A percentile compares a stretch with the other conserved stretches of the same genome.
phyloP scores from a whole-genome alignment of 2,797 vertebrate genomes.

The Intellagama lesueurii region DNA sequence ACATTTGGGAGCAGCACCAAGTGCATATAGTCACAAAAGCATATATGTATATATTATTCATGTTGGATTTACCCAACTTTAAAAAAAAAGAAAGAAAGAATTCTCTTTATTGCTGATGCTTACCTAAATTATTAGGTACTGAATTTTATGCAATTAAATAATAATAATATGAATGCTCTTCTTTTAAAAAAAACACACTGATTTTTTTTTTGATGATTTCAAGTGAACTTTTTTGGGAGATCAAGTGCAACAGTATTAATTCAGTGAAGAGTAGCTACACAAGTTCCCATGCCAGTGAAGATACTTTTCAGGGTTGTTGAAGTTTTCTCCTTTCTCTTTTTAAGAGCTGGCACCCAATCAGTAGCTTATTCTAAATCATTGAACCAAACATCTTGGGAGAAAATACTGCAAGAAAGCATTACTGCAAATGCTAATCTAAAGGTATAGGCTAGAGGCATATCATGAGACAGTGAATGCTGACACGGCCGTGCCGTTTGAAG shows the following conservation, averaged over 20 bases:
- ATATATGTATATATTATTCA: slow-evolving; percentile 73
- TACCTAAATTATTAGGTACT: slow-evolving; percentile 84
- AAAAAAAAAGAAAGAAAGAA: slow-evolving; percentile 75
- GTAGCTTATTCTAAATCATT: slow-evolving; percentile 78
- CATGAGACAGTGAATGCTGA: slow-evolving; percentile 71
- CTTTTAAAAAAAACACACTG: slow-evolving; percentile 44
- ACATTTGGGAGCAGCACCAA: slow-evolving; percentile 93
- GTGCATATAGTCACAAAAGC: slow-evolving; percentile 83
- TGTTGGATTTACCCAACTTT: slow-evolving; percentile 90
- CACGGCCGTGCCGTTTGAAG: slow-evolving; percentile 75
- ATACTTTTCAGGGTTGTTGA: background rate
- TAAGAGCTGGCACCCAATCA: slow-evolving; percentile 76
- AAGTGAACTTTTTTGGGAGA: slow-evolving; percentile 70
- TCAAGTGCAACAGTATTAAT: slow-evolving; percentile 91
- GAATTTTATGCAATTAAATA: slow-evolving; percentile 74
- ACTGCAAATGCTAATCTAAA: slow-evolving; percentile 80
- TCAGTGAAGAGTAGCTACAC: slow-evolving; percentile 70
- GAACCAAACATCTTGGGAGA: slow-evolving; percentile 74
- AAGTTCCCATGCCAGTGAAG: slow-evolving; percentile 28
- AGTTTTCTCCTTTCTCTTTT: slow-evolving; percentile 39
- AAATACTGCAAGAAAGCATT: slow-evolving; percentile 89
- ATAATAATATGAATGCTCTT: slow-evolving; percentile 76
- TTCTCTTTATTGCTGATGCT: slow-evolving; percentile 75
- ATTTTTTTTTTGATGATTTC: slow-evolving; percentile 62
- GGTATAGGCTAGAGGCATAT: slow-evolving; percentile 63